Evolutionary conservation across 2,888 invertebrate species (phyloP).

Genomic region (Ochropacha duplaris): DNA sequence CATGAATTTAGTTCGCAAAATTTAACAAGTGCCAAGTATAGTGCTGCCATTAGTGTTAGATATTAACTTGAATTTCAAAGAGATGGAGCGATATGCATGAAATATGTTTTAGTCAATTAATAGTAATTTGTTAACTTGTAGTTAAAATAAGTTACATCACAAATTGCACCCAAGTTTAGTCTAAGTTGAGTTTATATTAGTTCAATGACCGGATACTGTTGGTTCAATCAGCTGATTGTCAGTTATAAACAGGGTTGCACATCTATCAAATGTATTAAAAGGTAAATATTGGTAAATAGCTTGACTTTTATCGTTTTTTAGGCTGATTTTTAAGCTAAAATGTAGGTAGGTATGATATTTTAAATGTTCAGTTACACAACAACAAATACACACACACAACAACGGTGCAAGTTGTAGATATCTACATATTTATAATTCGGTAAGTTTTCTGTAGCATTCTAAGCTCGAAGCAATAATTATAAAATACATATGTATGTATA

Average conservation of each 20-base stretch:
- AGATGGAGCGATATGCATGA: not conserved
- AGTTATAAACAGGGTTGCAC: not conserved
- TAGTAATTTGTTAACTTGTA: not conserved
- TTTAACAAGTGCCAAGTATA: no score
- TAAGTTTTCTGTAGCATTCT: not conserved
- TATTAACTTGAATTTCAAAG: not conserved
- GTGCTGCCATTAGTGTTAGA: no score
- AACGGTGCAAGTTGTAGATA: no score
- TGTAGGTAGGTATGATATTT: no score
- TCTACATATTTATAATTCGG: not conserved
- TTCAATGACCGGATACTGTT: not conserved
- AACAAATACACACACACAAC: no score
- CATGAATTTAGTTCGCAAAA: no score
- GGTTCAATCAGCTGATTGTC: not conserved
- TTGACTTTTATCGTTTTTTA: no score
- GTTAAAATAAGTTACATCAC: not conserved
- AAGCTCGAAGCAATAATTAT: not conserved
- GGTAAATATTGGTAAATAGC: no score
- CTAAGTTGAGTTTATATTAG: not conserved
- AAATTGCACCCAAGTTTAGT: not conserved
- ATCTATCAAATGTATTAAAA: not conserved
- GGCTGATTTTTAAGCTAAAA: no score
- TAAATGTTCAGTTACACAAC: no score
- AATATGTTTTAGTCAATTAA: no score
- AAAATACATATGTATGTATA: not conserved